Percentiles rank a stretch among this genome's conserved stretches.
These are phyloP conservation scores for Eumerus sabulonum DNA, from an alignment of 2,888 invertebrate species.

Conservation along the genomic window DNA sequence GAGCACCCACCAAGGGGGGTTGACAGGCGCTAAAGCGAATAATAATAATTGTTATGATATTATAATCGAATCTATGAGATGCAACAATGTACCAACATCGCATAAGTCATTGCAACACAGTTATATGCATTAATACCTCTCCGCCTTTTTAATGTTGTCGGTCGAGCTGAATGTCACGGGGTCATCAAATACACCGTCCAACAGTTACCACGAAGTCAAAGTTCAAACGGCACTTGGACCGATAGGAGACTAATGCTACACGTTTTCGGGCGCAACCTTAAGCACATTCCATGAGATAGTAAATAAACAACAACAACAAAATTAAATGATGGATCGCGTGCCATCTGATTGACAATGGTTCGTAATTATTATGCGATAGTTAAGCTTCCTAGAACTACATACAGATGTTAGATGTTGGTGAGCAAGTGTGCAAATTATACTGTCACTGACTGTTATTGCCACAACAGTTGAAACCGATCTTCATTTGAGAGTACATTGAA, in stretches of 20 bases:
- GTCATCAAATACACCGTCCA: constrained; percentile 38
- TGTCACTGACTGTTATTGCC: constrained; percentile 60
- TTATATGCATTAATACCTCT: not conserved
- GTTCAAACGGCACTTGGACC: constrained; percentile 50
- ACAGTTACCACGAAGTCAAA: constrained; percentile 29
- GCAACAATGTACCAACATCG: constrained; percentile 14
- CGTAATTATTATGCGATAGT: constrained; percentile 54
- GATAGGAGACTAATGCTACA: constrained; percentile 25
- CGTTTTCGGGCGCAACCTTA: constrained; percentile 3
- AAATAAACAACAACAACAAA: not conserved
- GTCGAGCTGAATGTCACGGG: constrained; percentile 52
- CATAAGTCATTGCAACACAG: constrained; percentile 39
- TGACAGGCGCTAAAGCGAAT: too few relatives aligned
- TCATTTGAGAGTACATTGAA: constrained; percentile 13
- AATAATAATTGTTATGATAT: constrained; percentile 23
- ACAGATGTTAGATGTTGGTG: constrained; percentile 37
- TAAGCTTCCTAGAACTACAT: constrained; percentile 57
- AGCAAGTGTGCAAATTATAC: constrained; percentile 64
- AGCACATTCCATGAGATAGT: constrained; percentile 21
- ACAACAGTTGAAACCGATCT: constrained; percentile 13
- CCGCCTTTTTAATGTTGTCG: not conserved
- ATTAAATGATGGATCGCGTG: constrained; percentile 61
- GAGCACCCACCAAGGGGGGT: too few relatives aligned
- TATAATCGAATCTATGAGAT: constrained; percentile 38
- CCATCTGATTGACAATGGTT: constrained; percentile 66